A percentile compares a stretch with the other conserved stretches of the same genome.
Conservation (phyloP, 2,113 vertebrate species). For the Hepsetus odoe region DNA sequence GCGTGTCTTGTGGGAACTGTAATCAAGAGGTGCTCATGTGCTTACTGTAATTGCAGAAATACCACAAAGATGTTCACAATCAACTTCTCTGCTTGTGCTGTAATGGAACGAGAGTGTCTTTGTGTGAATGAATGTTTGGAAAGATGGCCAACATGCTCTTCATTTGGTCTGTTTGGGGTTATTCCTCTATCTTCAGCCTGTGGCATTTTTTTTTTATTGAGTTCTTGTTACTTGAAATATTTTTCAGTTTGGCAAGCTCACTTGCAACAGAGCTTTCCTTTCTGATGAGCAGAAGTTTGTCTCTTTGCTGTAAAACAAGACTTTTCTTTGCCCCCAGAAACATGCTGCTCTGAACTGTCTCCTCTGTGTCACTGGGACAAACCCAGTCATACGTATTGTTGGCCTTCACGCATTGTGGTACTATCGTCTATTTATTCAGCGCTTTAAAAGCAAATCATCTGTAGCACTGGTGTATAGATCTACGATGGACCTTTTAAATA, state of each 20-base stretch:
- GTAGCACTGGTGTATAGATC: slow-evolving; percentile 65
- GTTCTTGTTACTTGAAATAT: slow-evolving; percentile 78
- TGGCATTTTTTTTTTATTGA: slow-evolving; percentile 49
- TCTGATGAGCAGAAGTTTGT: slow-evolving; percentile 11
- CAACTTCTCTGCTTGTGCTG: slow-evolving; percentile 32
- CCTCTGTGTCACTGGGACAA: slow-evolving; percentile 62
- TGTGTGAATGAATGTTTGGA: slow-evolving; percentile 42
- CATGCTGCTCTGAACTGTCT: slow-evolving; percentile 84
- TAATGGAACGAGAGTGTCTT: slow-evolving; percentile 18
- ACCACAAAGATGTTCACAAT: slow-evolving; percentile 51
- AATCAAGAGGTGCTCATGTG: slow-evolving; percentile 10
- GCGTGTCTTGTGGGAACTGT: background rate
- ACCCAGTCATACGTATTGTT: slow-evolving; percentile 55
- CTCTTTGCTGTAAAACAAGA: slow-evolving; percentile 34
- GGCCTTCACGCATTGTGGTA: slow-evolving; percentile 75
- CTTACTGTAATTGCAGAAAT: slow-evolving; percentile 17
- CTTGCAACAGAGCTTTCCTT: slow-evolving; percentile 42
- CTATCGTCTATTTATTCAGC: slow-evolving; percentile 70
- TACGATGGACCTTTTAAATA: slow-evolving; percentile 54
- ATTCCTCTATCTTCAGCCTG: slow-evolving; percentile 34
- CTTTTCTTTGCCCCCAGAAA: slow-evolving; percentile 47
- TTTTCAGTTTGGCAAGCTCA: slow-evolving; percentile 76
- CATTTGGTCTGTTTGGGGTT: slow-evolving; percentile 66
- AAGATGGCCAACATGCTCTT: slow-evolving; percentile 31
- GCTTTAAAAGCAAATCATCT: slow-evolving; percentile 68